Evolutionary conservation across 1,140 invertebrate genomes (phyloP), one percentile per base, ranked within the genome.

Genomic region (Pachyrhynchus sulphureomaculatus): DNA sequence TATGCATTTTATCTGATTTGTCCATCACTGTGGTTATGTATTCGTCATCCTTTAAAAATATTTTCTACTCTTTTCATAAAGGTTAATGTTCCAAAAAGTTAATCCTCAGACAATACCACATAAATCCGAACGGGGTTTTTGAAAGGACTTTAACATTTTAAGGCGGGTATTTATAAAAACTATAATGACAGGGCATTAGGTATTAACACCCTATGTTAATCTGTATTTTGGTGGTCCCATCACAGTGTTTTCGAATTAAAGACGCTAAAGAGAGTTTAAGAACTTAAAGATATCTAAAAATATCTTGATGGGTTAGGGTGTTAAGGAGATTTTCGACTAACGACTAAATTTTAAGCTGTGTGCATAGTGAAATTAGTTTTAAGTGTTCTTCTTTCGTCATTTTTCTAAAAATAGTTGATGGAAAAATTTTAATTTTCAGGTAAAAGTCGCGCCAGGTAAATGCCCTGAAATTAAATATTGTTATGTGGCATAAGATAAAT

Each of bases 221-320:
- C 47, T 49, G 47, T 21, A 49, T 49, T 49, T 34, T 49, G 47
- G 47, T 49, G 47, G 47, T 49, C 47, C 47, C 47, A 32, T 49
- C 47, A 49, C 47, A 49, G 15, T 49, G 47, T 49, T 45, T 18
- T 21, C 17, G 18, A 12, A 10, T 45, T 45, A 21, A 45, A 45
- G 10, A 13, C 18, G 17, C 12, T 45, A 45, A 45, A 45, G n/a
- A 23, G 23, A 10, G 4, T 45, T 24, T 45, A 15, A 1, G 18
- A 45, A 20, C 17, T 24, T 24, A 23, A 45, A 2, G 18, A 13
- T 23, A 21, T 45, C 8, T 45, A 23, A 45, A 45, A 45, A 45
- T 45, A 45, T 45, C 42, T 45, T 24, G 6, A 45, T 45, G 23
- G 10, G 23, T 23, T 23, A 10, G 2, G 47, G 42, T 47, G 41